Conservation (phyloP, 2,797 vertebrate species). For the Potorous gilbertii region DNA sequence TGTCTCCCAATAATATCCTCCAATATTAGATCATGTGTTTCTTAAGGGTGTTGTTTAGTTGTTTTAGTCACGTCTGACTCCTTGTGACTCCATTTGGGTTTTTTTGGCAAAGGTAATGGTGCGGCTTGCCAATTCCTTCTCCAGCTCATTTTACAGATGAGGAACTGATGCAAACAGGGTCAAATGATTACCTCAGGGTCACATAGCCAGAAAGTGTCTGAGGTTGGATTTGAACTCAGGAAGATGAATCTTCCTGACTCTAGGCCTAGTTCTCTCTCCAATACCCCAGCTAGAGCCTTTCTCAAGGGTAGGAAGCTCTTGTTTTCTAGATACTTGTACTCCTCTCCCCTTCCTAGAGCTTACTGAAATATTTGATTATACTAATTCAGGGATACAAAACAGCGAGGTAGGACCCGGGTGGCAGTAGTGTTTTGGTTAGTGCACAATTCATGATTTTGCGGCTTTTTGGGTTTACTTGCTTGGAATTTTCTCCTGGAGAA, state of each 20-base stretch:
- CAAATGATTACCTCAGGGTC: neutral
- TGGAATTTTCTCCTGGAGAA: neutral
- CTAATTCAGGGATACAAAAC: neutral
- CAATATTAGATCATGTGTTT: neutral
- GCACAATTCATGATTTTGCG: neutral
- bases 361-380: neutral
- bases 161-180: neutral
- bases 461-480: neutral
- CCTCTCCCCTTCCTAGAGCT: too few relatives aligned
- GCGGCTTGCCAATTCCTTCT: neutral
- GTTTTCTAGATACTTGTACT: neutral
- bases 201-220: neutral
- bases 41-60: neutral
- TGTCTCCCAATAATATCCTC: neutral
- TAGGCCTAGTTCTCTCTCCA: rapidly evolving
- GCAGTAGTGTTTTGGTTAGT: neutral
- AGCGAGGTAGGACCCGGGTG: neutral
- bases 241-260: neutral
- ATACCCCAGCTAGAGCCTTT: neutral
- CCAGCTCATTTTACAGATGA: neutral
- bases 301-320: neutral
- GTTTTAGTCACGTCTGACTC: neutral
- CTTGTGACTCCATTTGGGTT: neutral
- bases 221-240: neutral
- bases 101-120: neutral